Conservation (phyloP, 2,113 vertebrate species). For the Cryptomyrus ogoouensis region DNA sequence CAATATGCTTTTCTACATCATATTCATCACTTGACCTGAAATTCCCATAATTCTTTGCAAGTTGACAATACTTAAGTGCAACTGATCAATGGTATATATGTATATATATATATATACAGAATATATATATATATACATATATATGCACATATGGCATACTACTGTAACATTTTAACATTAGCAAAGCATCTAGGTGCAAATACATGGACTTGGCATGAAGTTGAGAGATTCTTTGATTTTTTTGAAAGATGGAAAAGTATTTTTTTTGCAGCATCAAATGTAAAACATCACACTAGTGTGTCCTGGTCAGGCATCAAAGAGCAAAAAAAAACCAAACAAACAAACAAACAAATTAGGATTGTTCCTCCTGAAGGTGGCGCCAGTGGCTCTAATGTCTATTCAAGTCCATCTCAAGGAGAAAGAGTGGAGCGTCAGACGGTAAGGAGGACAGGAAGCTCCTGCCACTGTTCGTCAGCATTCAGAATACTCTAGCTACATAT, state of each 20-base stretch:
- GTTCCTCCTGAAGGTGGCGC: slow-evolving; percentile 58
- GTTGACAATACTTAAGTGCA: slow-evolving; percentile 67
- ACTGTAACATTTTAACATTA: slow-evolving; percentile 59
- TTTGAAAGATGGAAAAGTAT: slow-evolving; percentile 49
- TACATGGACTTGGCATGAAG: slow-evolving; percentile 49
- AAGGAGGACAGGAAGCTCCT: slow-evolving; percentile 62
- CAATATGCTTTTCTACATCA: not conserved
- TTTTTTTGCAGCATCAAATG: slow-evolving; percentile 54
- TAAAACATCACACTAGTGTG: slow-evolving; percentile 51
- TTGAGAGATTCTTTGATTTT: slow-evolving; percentile 59
- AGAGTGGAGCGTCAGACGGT: slow-evolving; percentile 29
- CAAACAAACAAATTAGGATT: slow-evolving; percentile 22
- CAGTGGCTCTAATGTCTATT: not conserved
- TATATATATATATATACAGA: not conserved
- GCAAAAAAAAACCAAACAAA: slow-evolving; percentile 49
- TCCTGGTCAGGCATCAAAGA: slow-evolving; percentile 60
- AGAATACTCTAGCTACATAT: slow-evolving; percentile 71
- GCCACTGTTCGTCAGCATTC: slow-evolving; percentile 64
- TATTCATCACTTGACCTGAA: slow-evolving; percentile 47
- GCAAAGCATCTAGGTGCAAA: slow-evolving; percentile 64
- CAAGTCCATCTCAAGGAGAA: slow-evolving; percentile 30
- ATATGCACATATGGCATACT: slow-evolving; percentile 31
- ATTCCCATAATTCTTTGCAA: slow-evolving; percentile 66
- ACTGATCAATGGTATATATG: slow-evolving; percentile 19
- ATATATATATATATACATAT: not conserved